Percentiles rank a stretch among this genome's conserved stretches.
These are phyloP conservation scores for Drosophila cognata DNA, from an alignment of 2,888 invertebrate genomes.

Conservation along the genomic window DNA sequence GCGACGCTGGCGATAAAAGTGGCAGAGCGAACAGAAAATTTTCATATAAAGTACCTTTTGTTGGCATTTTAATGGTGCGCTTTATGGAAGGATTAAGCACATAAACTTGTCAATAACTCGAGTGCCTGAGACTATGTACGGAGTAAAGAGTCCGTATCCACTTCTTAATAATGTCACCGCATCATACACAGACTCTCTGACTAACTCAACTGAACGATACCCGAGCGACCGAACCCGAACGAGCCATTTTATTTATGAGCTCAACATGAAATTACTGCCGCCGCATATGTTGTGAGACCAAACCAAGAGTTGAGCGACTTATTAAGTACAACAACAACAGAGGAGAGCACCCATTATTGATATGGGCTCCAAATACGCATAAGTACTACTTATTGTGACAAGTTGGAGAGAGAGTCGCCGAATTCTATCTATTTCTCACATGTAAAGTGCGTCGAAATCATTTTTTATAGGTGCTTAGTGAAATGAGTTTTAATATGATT, in stretches of 20 bases:
- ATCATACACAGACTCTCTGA: conserved; percentile 54
- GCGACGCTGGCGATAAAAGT: conserved; percentile 66
- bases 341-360: conserved; percentile 58
- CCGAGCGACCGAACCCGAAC: conserved; percentile 36
- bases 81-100: conserved; percentile 83
- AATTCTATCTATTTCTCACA: conserved; percentile 31
- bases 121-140: conserved; percentile 67
- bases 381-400: conserved; percentile 24
- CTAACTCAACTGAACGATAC: conserved; percentile 47
- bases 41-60: conserved; percentile 83
- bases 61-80: conserved; percentile 82
- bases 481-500: conserved; percentile 27
- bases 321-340: conserved; percentile 68
- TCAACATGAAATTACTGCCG: conserved; percentile 69
- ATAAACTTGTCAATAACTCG: conserved; percentile 83
- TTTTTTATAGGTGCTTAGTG: conserved; percentile 31
- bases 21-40: conserved; percentile 64
- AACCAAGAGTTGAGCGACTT: conserved; percentile 60
- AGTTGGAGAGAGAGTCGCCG: background rate
- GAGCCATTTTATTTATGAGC: conserved; percentile 74
- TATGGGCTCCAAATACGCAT: conserved; percentile 43
- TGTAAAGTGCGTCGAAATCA: conserved; percentile 31
- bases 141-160: conserved; percentile 39
- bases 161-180: conserved; percentile 77
- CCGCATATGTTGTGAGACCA: conserved; percentile 63